Evolutionary conservation across 2,888 invertebrate species (phyloP), one percentile per base, ranked within the genome.

Genomic region (Agrochola litura): DNA sequence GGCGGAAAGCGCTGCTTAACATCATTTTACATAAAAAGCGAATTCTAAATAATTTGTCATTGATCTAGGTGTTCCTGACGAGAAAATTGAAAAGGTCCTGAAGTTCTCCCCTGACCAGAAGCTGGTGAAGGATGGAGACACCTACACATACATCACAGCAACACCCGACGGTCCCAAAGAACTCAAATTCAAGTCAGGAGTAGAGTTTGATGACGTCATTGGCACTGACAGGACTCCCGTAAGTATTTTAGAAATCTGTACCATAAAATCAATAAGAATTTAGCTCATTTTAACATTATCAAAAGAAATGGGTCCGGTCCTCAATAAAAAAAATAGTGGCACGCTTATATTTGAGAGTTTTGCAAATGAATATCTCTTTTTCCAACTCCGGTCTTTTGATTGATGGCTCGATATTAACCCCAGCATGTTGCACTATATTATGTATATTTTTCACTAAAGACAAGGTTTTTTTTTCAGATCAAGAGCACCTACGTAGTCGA

Each of bases 101-200:
- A 49, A 67, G 6, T 82, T 67, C 25, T 84, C 84, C 46, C 83
- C 91, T 0, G 78, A 85, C 14, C 87, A 90, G 67, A 92, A 85
- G 73, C 76, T 93, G 30, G 85, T 83, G 0, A 75, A 91, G 68
- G 79, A 91, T 16, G 94, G 93, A 0, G 93, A 94, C 78, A 85
- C 79, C 5, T 93, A 92, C 81, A 89, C 87, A 0, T 89, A 88
- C 76, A 83, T 78, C 70, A 77, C 85, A 3, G 70, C 75, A 12
- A 73, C 68, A 8, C 56, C 69, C 2, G 73, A 81, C 0, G 91
- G 90, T 0, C 25, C 80, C 2, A 88, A 64, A 54, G 86, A 88
- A 46, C n/a, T 88, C 30, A 89, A 77, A 63, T 94, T 94, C 88
- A 86, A 92, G 67, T 89, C 89, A 49, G 94, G 94, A 16, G 93